A percentile compares a stretch with the other conserved stretches of the same genome.
Evolutionary conservation across 53 echinoderm and acorn worm species (phyloP).

Genomic region (Actinopyga echinites): DNA sequence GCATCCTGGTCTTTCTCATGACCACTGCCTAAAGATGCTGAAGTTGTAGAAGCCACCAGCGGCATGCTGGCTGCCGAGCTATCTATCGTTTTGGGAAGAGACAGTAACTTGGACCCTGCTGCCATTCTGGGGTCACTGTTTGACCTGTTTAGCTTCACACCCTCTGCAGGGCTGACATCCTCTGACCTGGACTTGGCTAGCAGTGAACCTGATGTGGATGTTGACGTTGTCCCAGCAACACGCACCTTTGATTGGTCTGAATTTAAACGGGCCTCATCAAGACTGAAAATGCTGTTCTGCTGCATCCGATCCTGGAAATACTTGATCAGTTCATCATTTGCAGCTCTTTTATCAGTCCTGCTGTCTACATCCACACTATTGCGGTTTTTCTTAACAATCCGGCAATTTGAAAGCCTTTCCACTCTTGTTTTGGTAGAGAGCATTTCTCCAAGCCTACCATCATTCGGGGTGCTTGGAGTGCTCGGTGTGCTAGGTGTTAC

Average conservation of each 20-base stretch:
- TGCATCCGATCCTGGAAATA: conserved; percentile 55
- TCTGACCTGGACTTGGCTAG: conserved; percentile 21
- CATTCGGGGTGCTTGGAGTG: conserved; percentile 73
- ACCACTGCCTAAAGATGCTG: not conserved
- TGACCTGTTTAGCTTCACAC: not conserved
- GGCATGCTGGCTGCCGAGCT: not conserved
- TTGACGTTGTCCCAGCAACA: not conserved
- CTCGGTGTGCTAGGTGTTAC: conserved; percentile 83
- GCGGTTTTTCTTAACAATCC: conserved; percentile 87
- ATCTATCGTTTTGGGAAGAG: not conserved
- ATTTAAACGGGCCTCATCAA: conserved; percentile 78
- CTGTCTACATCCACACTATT: conserved; percentile 59
- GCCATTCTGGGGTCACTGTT: conserved; percentile 39
- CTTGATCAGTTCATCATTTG: conserved; percentile 30
- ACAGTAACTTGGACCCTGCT: not conserved
- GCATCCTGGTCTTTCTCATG: not conserved
- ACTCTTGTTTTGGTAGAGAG: conserved; percentile 65
- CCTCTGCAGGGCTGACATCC: not conserved
- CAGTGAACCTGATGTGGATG: not conserved
- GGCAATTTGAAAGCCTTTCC: conserved; percentile 53
- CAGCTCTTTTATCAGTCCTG: conserved; percentile 53
- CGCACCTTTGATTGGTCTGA: conserved; percentile 49
- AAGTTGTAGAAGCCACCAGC: not conserved
- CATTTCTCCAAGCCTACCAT: conserved; percentile 56
- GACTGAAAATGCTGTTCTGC: conserved; percentile 90